Base-by-base conservation (phyloP, 2,113 vertebrate species). In the Baryphthengus martii region DNA sequence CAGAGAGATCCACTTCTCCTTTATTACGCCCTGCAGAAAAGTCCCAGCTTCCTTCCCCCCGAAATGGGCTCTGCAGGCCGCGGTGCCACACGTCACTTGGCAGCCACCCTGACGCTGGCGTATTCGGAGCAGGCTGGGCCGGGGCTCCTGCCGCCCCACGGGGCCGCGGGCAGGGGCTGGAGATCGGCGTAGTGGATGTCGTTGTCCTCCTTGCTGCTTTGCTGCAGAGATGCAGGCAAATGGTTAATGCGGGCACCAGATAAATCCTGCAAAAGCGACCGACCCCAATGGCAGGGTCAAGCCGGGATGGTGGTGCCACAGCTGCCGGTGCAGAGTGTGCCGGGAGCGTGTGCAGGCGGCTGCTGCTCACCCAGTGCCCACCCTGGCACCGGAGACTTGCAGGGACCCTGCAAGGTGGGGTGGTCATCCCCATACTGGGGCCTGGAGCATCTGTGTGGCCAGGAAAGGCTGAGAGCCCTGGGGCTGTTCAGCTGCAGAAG, bases 131-230 rank as follows among this genome's bases (percentile, higher is more conserved):
- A 13, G 59, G 65, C 62, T 7, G 84, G 5, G 5, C 28, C 20
- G 3, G 10, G 13, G 65, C 72, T 96, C 62, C 68, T 39, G 86
- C 55, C 0, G 0, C 1, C 49, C 63, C 0, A 2, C 0, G 11
- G 58, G 24, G 50, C 62, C 0, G 1, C 0, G 1, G 79, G 67
- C 33, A 93, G 70, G 9, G 56, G 66, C 82, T 96, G 88, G 28
- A 97, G 79, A 7, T 96, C 95, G 0, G 95, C 95, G 2, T 97
- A 97, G 82, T 97, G 92, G 62, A 97, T 56, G 33, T 72, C 13
- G 0, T 29, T 47, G 70, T 92, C 82, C 9, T 63, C 81, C 40
- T 58, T 75, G 61, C 31, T 66, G 78, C 50, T 33, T 11, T 18
- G 66, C 88, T 97, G 93, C 29, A 37, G 85, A 52, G 65, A 24